phyloP scores from a whole-genome alignment of 2,113 vertebrate genomes.

The Hiodon alosoides region DNA sequence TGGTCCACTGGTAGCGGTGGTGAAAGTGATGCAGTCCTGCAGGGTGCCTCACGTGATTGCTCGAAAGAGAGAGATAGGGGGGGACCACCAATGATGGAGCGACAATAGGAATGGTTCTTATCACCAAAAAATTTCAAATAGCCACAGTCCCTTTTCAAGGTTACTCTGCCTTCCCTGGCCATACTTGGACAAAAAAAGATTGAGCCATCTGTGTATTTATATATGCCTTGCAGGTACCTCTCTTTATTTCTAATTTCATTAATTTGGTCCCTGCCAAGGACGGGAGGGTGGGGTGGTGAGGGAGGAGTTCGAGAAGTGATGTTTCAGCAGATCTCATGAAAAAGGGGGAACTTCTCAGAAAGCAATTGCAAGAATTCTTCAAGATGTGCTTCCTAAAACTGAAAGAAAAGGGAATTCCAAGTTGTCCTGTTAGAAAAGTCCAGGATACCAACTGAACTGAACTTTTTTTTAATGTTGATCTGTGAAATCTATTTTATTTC shows the following conservation, averaged over 20 bases:
- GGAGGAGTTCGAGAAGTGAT: no score
- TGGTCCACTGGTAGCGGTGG: no score
- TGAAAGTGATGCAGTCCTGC: no score
- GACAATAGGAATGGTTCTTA: no score
- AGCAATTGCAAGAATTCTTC: neutral
- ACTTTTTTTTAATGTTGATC: neutral
- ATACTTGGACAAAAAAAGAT: slow-evolving; percentile 45
- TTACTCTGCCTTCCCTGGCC: slow-evolving; percentile 16
- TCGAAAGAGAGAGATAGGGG: no score
- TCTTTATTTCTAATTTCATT: slow-evolving; percentile 64
- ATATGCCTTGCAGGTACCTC: slow-evolving; percentile 62
- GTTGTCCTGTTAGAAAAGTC: neutral
- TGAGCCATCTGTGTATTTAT: slow-evolving; percentile 61
- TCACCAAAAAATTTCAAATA: no score
- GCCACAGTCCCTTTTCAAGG: neutral
- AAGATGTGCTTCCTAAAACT: neutral
- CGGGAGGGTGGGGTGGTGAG: neutral
- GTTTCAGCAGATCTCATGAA: neutral
- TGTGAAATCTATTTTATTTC: no score
- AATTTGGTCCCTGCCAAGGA: slow-evolving; percentile 37
- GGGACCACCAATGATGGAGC: no score
- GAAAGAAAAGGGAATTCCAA: neutral
- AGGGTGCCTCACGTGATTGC: no score
- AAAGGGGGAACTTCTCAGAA: neutral
- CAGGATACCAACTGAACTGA: neutral